phyloP scores from a whole-genome alignment of 2,797 vertebrate genomes.

The Micrastur ruficollis region DNA sequence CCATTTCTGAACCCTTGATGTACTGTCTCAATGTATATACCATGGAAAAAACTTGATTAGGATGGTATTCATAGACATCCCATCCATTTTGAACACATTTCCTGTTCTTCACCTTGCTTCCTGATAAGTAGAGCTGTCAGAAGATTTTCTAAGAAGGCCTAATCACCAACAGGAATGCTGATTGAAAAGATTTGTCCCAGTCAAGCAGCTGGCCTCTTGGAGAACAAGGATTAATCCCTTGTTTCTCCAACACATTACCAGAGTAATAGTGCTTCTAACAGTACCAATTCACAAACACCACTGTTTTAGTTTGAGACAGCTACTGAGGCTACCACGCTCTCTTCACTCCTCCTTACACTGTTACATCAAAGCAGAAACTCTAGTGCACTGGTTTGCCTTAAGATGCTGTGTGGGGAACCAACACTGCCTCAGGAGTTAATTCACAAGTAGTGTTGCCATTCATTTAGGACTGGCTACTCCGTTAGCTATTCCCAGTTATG shows the following conservation, averaged over 20 bases:
- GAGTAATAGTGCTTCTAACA: not conserved
- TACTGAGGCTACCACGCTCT: not conserved
- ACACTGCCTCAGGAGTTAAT: not conserved
- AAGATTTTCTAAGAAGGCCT: not conserved
- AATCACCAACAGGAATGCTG: not conserved
- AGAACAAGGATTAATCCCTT: not conserved
- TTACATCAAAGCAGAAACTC: not conserved
- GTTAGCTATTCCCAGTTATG: not conserved
- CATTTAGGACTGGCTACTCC: not conserved
- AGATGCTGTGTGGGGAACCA: not conserved
- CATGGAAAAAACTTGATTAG: not conserved
- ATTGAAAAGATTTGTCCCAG: not conserved
- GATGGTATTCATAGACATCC: not conserved
- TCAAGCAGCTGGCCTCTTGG: not conserved
- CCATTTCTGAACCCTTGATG: not conserved
- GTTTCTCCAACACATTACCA: not conserved
- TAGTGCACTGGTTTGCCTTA: not conserved
- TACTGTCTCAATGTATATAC: not conserved
- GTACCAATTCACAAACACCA: not conserved
- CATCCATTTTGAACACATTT: not conserved
- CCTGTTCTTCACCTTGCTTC: not conserved
- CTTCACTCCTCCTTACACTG: not conserved
- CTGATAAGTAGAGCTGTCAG: not conserved
- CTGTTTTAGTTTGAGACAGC: not conserved
- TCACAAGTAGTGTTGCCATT: accelerated